Evolutionary conservation across 1,140 invertebrate species (phyloP), one percentile per base, ranked within the genome.

Genomic region (Drosophila pruinosa): DNA sequence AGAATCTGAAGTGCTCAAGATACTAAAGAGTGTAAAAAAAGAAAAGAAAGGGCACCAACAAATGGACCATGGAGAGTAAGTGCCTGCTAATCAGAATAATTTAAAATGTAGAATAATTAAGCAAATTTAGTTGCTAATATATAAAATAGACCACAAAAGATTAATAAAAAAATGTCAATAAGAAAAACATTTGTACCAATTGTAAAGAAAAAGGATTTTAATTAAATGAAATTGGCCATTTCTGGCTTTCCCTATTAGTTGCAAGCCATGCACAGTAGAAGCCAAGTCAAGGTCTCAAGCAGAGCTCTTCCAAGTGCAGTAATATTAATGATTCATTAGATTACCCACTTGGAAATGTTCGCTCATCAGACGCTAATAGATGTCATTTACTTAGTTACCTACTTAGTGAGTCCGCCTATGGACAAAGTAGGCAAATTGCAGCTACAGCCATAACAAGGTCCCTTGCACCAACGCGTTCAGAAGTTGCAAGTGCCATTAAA

Each of bases 401-500:
- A 36, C 58, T 70, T 38, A 70, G 48, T 38, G 8, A 39, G 50
- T 45, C 45, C 47, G 61, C 34, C 41, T 58, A 43, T 47, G 26
- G 47, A 34, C 31, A 58, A 58, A 67, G 50, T 65, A 31, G 50
- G 62, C 53, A 39, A 65, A 57, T 39, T 19, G 36, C 54, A 43
- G 26, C 28, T 15, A 24, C 31, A 54, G 41, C 15, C 45, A 36
- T 41, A 43, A 53, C 26, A 36, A 41, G 15, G 21, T 34, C 26
- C 28, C 22, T 52, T 14, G 24, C 24, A 76, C 77, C 70, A 71
- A 86, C 69, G 77, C 73, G 77, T 75, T 85, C 77, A 86, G 59
- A 64, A 19, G 57, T 67, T 41, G 73, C 31, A 86, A 86, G 56
- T 63, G 62, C 74, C 74, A 86, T 86, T 88, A 86, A 77, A 64